Conservation (phyloP, 2,888 invertebrate genomes). For the Ophonus ardosiacus region DNA sequence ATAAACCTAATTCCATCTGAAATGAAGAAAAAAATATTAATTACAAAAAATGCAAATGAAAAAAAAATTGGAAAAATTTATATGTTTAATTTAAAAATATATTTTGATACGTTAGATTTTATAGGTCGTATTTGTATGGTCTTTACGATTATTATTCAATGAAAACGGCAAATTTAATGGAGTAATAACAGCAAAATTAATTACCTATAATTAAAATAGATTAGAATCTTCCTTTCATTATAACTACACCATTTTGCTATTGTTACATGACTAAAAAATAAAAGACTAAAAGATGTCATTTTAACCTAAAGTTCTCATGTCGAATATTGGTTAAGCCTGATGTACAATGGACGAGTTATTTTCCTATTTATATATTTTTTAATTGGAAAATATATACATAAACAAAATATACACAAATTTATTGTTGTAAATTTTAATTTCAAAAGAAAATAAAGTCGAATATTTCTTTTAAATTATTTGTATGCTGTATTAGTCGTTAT, state of each 20-base stretch:
- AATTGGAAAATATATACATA: conserved; percentile 6
- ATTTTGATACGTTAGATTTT: neutral
- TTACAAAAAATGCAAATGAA: neutral
- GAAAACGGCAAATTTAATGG: neutral
- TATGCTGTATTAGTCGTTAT: neutral
- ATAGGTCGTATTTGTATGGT: neutral
- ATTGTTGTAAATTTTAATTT: neutral
- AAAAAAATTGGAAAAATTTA: no score
- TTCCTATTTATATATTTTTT: conserved; percentile 12
- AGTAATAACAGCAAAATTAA: conserved; percentile 1
- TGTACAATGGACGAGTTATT: conserved; percentile 34
- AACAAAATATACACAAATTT: neutral
- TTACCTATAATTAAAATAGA: conserved; percentile 42
- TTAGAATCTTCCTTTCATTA: conserved; percentile 29
- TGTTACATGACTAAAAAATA: conserved; percentile 51
- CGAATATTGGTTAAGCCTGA: conserved; percentile 56
- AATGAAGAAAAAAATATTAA: conserved; percentile 10
- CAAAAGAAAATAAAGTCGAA: neutral
- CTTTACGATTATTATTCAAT: neutral
- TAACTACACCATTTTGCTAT: conserved; percentile 58
- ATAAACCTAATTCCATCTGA: conserved; percentile 67
- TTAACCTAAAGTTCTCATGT: conserved; percentile 57
- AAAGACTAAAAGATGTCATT: conserved; percentile 52
- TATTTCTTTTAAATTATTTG: neutral
- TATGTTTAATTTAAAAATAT: no score